phyloP scores from a whole-genome alignment of 2,797 vertebrate species.

The Thalassophryne amazonica region DNA sequence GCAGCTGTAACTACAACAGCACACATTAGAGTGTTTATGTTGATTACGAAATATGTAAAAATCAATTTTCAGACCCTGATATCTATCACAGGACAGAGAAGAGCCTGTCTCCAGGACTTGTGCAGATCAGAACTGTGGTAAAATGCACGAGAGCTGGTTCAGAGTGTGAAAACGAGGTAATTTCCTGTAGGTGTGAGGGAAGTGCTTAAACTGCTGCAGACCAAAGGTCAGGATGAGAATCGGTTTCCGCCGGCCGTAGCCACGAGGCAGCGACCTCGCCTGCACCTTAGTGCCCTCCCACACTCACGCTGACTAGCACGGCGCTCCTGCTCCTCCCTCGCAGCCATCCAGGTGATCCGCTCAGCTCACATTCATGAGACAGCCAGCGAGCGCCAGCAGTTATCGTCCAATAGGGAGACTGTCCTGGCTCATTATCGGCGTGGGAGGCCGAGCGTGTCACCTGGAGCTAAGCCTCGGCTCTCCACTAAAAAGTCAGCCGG shows the following conservation, averaged over 20 bases:
- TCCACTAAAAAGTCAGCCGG: constrained; percentile 70
- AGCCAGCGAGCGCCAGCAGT: constrained; percentile 68
- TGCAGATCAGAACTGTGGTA: too few species aligned
- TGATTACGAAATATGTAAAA: too few species aligned
- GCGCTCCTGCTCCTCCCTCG: constrained; percentile 48
- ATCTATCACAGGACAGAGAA: too few species aligned
- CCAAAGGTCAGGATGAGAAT: constrained; percentile 73
- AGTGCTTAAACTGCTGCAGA: constrained; percentile 62
- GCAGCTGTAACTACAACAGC: too few species aligned
- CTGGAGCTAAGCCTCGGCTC: constrained; percentile 71
- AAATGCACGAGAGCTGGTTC: not conserved
- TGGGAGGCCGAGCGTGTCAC: constrained; percentile 76
- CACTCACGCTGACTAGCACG: constrained; percentile 23
- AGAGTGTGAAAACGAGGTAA: not conserved
- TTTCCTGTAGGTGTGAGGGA: constrained; percentile 38
- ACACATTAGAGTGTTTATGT: too few species aligned
- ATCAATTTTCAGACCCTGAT: too few species aligned
- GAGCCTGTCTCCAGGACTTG: too few species aligned
- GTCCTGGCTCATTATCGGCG: constrained; percentile 80
- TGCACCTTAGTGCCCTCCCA: constrained; percentile 79
- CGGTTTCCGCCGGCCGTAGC: constrained; percentile 62
- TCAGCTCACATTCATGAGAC: constrained; percentile 73
- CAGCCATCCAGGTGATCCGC: constrained; percentile 85
- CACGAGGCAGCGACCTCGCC: constrained; percentile 79
- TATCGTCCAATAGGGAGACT: constrained; percentile 75